Percentiles rank a stretch among this genome's conserved stretches.
These are phyloP conservation scores for Heliconius erato DNA, from an alignment of 2,888 invertebrate genomes.

Conservation along the genomic window DNA sequence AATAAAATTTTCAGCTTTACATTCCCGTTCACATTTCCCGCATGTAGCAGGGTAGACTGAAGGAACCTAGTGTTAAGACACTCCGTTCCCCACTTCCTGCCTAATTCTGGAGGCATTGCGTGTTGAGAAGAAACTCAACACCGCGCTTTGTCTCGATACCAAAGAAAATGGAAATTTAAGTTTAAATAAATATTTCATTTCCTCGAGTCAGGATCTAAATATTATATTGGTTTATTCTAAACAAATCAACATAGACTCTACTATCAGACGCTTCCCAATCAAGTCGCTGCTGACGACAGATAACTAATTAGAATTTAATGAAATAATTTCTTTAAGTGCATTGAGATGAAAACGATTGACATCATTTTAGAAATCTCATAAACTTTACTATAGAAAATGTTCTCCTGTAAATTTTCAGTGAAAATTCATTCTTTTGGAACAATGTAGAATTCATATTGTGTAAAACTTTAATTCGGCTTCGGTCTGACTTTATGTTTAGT, in stretches of 20 bases:
- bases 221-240: too few relatives aligned
- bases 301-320: conserved; percentile 6
- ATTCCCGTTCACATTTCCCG: too few relatives aligned
- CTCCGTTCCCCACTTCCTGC: too few relatives aligned
- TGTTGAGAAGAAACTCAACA: too few relatives aligned
- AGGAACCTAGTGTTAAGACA: too few relatives aligned
- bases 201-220: too few relatives aligned
- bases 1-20: too few relatives aligned
- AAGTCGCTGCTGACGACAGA: conserved; percentile 9
- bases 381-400: conserved; percentile 28
- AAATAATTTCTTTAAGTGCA: conserved; percentile 17
- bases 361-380: conserved; percentile 26
- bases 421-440: conserved; percentile 16
- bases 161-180: too few relatives aligned
- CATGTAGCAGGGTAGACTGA: too few relatives aligned
- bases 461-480: background rate
- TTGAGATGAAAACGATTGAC: conserved; percentile 22
- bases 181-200: too few relatives aligned
- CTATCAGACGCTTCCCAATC: background rate
- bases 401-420: conserved; percentile 19
- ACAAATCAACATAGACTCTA: background rate
- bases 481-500: background rate
- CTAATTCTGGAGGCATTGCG: too few relatives aligned
- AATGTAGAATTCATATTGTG: conserved; percentile 22
- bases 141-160: too few relatives aligned